These are phyloP conservation scores for Limnephilus auricula DNA, from an alignment of 2,888 invertebrate genomes.

Conservation along the genomic window DNA sequence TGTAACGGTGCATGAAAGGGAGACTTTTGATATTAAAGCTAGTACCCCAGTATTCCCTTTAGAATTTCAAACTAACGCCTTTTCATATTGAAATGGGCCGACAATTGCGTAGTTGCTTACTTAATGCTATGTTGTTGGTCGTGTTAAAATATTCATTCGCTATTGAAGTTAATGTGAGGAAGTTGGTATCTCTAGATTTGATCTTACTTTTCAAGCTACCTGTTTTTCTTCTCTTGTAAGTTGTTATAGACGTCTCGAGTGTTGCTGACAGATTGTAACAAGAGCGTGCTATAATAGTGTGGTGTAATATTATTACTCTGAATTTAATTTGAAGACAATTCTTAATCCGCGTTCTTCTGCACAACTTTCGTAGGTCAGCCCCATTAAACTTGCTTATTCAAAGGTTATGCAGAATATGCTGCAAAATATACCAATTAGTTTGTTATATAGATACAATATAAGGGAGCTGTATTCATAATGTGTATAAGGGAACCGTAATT, in stretches of 20 bases:
- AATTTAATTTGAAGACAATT: neutral
- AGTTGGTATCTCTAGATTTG: neutral
- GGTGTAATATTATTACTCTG: neutral
- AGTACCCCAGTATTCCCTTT: neutral
- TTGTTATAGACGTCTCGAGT: neutral
- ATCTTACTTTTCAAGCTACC: neutral
- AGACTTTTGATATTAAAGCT: constrained; percentile 11
- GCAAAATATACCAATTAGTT: no score
- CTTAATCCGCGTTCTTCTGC: neutral
- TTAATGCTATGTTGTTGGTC: neutral
- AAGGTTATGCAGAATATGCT: no score
- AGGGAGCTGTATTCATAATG: no score
- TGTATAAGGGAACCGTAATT: neutral
- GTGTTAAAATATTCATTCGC: neutral
- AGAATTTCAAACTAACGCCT: neutral
- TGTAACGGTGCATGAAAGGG: constrained; percentile 24
- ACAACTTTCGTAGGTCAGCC: no score
- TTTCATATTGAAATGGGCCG: neutral
- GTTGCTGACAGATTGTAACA: neutral
- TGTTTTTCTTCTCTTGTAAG: neutral
- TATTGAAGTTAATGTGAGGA: neutral
- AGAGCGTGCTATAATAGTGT: neutral
- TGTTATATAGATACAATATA: no score
- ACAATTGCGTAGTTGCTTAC: neutral
- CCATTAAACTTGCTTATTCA: no score